Evolutionary conservation across 2,888 invertebrate genomes (phyloP).

Genomic region (Euproctis similis): DNA sequence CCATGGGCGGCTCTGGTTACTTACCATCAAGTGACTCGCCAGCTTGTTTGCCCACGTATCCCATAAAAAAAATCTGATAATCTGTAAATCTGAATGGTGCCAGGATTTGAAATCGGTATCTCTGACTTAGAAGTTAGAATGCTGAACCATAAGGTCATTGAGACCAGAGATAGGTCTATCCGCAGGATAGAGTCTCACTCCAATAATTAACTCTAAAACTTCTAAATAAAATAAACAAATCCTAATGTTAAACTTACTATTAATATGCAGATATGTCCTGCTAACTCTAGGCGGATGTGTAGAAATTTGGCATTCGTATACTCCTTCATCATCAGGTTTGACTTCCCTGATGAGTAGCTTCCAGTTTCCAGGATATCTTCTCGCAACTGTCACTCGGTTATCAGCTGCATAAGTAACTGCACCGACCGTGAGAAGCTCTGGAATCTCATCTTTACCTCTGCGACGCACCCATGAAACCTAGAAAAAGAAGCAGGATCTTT

Average conservation of each 20-base stretch:
- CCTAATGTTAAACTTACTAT: slow-evolving; percentile 65
- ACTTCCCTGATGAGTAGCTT: slow-evolving; percentile 79
- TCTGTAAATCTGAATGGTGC: no score
- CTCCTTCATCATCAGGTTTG: slow-evolving; percentile 79
- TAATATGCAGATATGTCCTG: slow-evolving; percentile 79
- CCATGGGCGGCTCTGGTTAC: no score
- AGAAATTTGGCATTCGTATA: slow-evolving; percentile 83
- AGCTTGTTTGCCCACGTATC: no score
- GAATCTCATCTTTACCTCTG: slow-evolving; percentile 74
- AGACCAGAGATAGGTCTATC: no score
- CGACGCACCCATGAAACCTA: slow-evolving; percentile 84
- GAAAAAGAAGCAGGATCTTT: no score
- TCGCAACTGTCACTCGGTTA: slow-evolving; percentile 78
- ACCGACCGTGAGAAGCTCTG: slow-evolving; percentile 81
- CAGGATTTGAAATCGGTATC: no score
- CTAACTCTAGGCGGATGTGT: slow-evolving; percentile 83
- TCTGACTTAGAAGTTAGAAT: no score
- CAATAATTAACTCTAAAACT: no score
- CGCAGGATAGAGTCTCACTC: no score
- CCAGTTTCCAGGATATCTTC: slow-evolving; percentile 79
- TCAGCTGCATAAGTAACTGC: slow-evolving; percentile 81
- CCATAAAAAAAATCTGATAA: no score
- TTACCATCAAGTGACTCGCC: no score
- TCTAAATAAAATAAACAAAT: background rate
- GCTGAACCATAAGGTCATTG: no score